A percentile compares a stretch with the other conserved stretches of the same genome.
phyloP scores from a whole-genome alignment of 2,888 invertebrate genomes.

The Zonitis immaculata region DNA sequence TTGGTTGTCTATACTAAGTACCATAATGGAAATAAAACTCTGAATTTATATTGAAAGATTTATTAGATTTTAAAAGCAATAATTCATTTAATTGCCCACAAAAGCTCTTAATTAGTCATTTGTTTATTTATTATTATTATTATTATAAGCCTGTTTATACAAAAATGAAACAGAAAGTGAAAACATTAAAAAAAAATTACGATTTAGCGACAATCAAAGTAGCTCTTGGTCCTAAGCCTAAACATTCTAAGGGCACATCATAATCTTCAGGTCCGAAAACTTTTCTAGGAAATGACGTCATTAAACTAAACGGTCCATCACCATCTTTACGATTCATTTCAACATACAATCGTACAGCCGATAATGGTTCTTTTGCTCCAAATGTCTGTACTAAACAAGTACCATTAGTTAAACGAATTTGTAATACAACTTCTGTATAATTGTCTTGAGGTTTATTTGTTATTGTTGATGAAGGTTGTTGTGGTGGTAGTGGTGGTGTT shows the following conservation, averaged over 20 bases:
- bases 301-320: constrained; percentile 67
- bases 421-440: constrained; percentile 66
- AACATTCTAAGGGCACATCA: constrained; percentile 74
- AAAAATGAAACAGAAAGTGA: neutral
- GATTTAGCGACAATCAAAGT: constrained; percentile 73
- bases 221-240: constrained; percentile 85
- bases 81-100: neutral
- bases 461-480: constrained; percentile 36
- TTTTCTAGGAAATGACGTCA: constrained; percentile 89
- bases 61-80: neutral
- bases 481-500: constrained; percentile 44
- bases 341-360: constrained; percentile 85
- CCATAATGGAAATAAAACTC: no score
- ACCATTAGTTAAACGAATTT: constrained; percentile 76
- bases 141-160: neutral
- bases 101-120: neutral
- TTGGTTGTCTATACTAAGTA: neutral
- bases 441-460: constrained; percentile 44
- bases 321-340: constrained; percentile 77
- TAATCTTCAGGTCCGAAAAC: constrained; percentile 83
- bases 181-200: constrained; percentile 12
- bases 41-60: neutral
- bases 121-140: no score
- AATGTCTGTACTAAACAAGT: constrained; percentile 69
- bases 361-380: constrained; percentile 80